Percentiles rank a stretch among this genome's conserved stretches.
Evolutionary conservation across 2,797 vertebrate genomes (phyloP).

Genomic region (Erithacus rubecula): DNA sequence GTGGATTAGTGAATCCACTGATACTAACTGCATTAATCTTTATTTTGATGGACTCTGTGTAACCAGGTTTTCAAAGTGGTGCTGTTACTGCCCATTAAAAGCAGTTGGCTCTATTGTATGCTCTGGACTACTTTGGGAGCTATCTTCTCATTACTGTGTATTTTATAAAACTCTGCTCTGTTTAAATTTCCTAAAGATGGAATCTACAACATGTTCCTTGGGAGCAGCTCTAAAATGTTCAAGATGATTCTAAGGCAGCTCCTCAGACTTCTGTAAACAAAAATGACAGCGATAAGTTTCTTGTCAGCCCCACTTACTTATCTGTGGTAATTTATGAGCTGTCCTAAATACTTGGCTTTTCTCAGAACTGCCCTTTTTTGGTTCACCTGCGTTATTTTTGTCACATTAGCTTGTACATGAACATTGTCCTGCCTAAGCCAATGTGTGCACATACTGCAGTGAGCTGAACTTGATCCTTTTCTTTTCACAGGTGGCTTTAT

Average conservation of each 20-base stretch:
- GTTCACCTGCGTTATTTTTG: neutral
- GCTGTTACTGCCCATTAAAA: neutral
- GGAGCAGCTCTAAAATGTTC: neutral
- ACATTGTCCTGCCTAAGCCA: neutral
- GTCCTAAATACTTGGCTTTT: neutral
- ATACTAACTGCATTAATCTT: neutral
- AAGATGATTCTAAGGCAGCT: neutral
- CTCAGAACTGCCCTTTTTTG: slow-evolving; percentile 7
- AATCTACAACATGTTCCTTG: neutral
- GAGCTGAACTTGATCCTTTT: slow-evolving; percentile 49
- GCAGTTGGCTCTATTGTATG: neutral
- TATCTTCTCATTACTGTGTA: neutral
- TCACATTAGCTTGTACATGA: neutral
- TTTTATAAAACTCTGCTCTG: neutral
- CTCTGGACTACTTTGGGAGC: neutral
- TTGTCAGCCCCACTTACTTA: neutral
- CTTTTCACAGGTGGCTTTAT: slow-evolving; percentile 85
- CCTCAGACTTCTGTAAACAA: slow-evolving; percentile 7
- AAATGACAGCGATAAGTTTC: neutral
- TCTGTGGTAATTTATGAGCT: neutral
- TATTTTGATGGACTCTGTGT: neutral
- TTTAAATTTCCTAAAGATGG: neutral
- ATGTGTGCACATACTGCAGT: neutral
- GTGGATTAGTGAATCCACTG: neutral
- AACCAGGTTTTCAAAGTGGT: neutral